phyloP scores from a whole-genome alignment of 2,113 vertebrate genomes.

The Danionella cerebrum region DNA sequence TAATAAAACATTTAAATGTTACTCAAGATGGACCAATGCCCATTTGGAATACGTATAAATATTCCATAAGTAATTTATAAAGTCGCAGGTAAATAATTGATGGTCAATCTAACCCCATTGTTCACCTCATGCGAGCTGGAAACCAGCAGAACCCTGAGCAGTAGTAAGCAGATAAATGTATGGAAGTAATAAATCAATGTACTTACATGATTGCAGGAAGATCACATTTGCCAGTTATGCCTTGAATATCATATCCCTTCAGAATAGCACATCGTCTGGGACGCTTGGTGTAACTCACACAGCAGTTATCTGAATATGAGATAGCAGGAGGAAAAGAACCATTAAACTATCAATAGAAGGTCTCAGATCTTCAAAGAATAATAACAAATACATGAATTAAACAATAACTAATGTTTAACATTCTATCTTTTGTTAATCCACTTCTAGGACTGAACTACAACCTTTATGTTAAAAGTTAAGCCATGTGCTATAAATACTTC shows the following conservation, averaged over 20 bases:
- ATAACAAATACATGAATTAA: not conserved
- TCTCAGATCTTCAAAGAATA: not conserved
- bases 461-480: not conserved
- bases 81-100: too few relatives aligned
- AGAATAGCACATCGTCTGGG: slow-evolving; percentile 21
- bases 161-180: too few relatives aligned
- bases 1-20: too few relatives aligned
- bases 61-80: too few relatives aligned
- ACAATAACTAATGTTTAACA: too few relatives aligned
- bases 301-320: slow-evolving; percentile 54
- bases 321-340: not conserved
- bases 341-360: not conserved
- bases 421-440: too few relatives aligned
- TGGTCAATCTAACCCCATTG: too few relatives aligned
- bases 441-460: too few relatives aligned
- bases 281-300: slow-evolving; percentile 37
- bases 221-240: slow-evolving; percentile 48
- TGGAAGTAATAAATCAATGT: not conserved
- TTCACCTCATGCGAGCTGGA: too few relatives aligned
- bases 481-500: not conserved
- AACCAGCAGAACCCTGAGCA: too few relatives aligned
- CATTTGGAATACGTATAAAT: too few relatives aligned
- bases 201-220: slow-evolving; percentile 60
- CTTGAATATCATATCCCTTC: slow-evolving; percentile 48
- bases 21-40: too few relatives aligned